phyloP scores from a whole-genome alignment of 2,797 vertebrate species.

The Gallinago nigripennis region DNA sequence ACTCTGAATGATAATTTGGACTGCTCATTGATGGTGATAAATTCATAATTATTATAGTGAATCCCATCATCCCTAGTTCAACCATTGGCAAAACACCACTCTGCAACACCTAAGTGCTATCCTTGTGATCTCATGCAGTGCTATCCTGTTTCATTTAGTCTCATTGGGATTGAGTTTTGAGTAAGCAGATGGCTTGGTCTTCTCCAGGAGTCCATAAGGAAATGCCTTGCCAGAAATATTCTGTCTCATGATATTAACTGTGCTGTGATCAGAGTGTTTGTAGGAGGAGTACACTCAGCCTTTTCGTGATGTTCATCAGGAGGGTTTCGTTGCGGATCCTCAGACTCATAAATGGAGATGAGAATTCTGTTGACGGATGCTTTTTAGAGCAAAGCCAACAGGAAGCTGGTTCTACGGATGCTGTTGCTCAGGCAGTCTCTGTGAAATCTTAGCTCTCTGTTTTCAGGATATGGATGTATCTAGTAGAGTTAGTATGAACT shows the following conservation, averaged over 20 bases:
- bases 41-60: background rate
- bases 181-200: constrained; percentile 5
- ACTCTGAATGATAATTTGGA: background rate
- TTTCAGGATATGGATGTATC: background rate
- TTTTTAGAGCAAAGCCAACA: background rate
- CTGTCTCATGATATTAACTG: background rate
- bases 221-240: background rate
- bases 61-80: background rate
- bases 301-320: background rate
- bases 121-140: background rate
- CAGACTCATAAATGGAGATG: background rate
- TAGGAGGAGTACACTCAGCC: background rate
- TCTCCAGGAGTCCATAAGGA: background rate
- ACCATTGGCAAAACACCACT: background rate
- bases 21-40: background rate
- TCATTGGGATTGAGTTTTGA: background rate
- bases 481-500: background rate
- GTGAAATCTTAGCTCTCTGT: background rate
- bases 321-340: background rate
- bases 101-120: background rate
- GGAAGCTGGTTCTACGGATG: background rate
- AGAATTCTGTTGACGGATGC: background rate
- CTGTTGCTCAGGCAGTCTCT: background rate
- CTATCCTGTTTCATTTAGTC: background rate
- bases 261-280: background rate